Evolutionary conservation across 2,888 invertebrate species (phyloP), one percentile per base, ranked within the genome.

Genomic region (Caenorhabditis parvicauda): DNA sequence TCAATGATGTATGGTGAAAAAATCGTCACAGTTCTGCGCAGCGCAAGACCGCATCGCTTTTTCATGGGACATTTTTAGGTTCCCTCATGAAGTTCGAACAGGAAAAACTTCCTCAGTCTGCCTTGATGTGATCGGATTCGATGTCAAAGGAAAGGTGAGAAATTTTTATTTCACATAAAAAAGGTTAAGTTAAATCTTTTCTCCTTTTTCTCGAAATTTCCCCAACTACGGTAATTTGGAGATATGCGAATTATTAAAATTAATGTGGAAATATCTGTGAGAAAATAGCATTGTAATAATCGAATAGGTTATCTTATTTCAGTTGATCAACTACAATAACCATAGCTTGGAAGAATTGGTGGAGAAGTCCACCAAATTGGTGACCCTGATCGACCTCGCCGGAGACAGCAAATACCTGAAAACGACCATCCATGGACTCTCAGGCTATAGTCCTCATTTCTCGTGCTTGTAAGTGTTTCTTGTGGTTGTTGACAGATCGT

Each of bases 41-140:
- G n/a, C n/a, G n/a, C n/a, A n/a, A n/a, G n/a, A n/a, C n/a, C n/a
- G n/a, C n/a, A n/a, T n/a, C n/a, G n/a, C n/a, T n/a, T n/a, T n/a
- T n/a, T n/a, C n/a, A 32, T 32, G 35, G n/a, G 9, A n/a, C 29
- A 12, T 6, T 49, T 62, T 14, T 47, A 82, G 86, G 19, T 87
- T 96, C 74, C 86, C 92, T 67, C 98, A 98, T 82, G 98, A 98
- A 82, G 91, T 98, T 53, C 89, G 90, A 82, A 88, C 89, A 17
- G 94, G 94, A 14, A 86, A 96, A 69, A 99, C 98, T 44, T 93
- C 92, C 83, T 95, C 94, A 45, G 94, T 98, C 21, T 95, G 96
- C 44, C 62, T 76, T 41, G 81, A 81, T 50, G 92, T 96, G 69
- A 87, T 98, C 5, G 98, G 96, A 7, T 98, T 98, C 82, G 91